These are phyloP conservation scores for Cenopis cana DNA, from an alignment of 2,888 invertebrate species.

Conservation along the genomic window DNA sequence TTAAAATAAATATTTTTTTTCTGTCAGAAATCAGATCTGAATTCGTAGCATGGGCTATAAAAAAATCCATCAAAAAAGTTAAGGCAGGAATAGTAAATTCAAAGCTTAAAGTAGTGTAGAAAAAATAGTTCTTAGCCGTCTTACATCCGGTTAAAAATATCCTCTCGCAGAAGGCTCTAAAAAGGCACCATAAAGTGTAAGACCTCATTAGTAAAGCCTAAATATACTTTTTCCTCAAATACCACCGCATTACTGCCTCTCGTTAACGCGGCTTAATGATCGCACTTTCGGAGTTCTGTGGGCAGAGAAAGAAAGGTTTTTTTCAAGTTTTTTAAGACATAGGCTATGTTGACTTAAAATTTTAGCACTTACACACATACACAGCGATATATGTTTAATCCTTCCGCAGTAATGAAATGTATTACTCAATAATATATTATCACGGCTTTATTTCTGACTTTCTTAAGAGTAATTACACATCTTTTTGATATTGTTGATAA, in stretches of 20 bases:
- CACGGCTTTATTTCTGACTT: background rate
- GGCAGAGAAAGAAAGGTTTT: background rate
- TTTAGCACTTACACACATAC: no score
- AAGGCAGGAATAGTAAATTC: background rate
- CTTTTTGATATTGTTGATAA: background rate
- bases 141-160: constrained; percentile 17
- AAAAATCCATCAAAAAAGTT: no score
- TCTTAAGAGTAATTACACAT: background rate
- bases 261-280: constrained; percentile 43
- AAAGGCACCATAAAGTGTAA: constrained; percentile 34
- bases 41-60: no score
- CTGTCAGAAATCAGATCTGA: no score
- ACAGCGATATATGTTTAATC: no score
- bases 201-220: constrained; percentile 43
- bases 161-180: constrained; percentile 9
- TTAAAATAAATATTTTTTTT: no score
- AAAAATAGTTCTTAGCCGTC: constrained; percentile 1
- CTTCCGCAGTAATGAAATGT: no score
- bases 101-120: background rate
- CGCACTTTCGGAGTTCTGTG: constrained; percentile 27
- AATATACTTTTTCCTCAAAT: constrained; percentile 41
- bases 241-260: constrained; percentile 33
- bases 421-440: no score
- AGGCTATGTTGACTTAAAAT: no score
- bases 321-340: no score